phyloP scores from a whole-genome alignment of 37 sponge, comb jelly and placozoan species.

The Ephydatia muelleri region DNA sequence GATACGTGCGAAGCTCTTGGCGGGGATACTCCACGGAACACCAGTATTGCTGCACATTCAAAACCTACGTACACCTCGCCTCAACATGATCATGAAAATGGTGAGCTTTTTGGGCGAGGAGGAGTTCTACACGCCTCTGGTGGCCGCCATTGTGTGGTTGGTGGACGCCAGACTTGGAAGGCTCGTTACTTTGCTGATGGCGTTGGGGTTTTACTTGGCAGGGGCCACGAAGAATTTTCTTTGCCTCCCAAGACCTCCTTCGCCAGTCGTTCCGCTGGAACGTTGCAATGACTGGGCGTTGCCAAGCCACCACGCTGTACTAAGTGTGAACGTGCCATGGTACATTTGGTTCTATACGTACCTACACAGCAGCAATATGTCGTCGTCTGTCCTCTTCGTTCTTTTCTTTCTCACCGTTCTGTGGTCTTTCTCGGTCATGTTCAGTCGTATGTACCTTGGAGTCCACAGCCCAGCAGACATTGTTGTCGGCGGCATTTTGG shows the following conservation, averaged over 20 bases:
- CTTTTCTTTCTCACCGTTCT: constrained; percentile 23
- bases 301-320: constrained; percentile 67
- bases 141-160: constrained; percentile 44
- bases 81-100: constrained; percentile 19
- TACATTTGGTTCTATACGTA: constrained; percentile 47
- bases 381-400: neutral
- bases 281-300: constrained; percentile 60
- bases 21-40: constrained; percentile 41
- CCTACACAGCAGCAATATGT: neutral
- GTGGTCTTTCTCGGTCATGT: constrained; percentile 68
- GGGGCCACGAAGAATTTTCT: constrained; percentile 58
- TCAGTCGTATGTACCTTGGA: constrained; percentile 70
- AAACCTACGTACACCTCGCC: constrained; percentile 19
- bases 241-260: constrained; percentile 66
- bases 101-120: constrained; percentile 56
- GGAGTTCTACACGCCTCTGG: constrained; percentile 63
- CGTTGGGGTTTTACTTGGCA: constrained; percentile 40
- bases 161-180: constrained; percentile 40
- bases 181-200: constrained; percentile 43
- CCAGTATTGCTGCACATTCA: constrained; percentile 48
- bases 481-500: constrained; percentile 52
- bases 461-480: constrained; percentile 77
- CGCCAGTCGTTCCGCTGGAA: constrained; percentile 51
- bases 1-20: constrained; percentile 19
- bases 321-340: constrained; percentile 62